Base-by-base conservation (phyloP, 2,888 invertebrate species). In the Clanis bilineata region DNA sequence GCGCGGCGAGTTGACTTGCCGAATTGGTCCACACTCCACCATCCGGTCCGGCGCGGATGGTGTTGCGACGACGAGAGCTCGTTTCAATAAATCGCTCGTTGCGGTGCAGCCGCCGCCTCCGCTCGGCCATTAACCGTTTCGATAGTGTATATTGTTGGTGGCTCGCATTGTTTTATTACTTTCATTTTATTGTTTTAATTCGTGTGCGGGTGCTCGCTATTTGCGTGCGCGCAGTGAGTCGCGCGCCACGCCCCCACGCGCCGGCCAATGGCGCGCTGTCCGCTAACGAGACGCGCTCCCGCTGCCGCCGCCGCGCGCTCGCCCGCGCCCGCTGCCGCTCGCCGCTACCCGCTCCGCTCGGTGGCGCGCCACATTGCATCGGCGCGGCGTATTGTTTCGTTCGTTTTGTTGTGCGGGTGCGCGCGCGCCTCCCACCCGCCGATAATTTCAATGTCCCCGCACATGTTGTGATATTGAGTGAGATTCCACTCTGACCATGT, bases 101-200 rank as follows among this genome's bases (percentile, higher is more conserved):
- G 75, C 72, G 76, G 74, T 71, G 76, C 75, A 76, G 70, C 72
- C 74, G 51, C 80, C 85, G 85, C 83, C 88, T 84, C 83, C 85
- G 82, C 85, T 81, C 90, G 85, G 85, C 90, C 90, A 90, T 90
- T 90, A 90, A 88, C 85, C 73, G 81, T 82, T 75, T 82, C 88
- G 85, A 89, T 90, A 87, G 86, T 83, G 86, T 83, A 83, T 83
- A 82, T 83, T 84, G 84, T 86, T 85, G 79, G 82, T 79, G 80
- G 83, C 82, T 86, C 81, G 85, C 83, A 86, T 90, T 88, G 89
- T 92, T 91, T 91, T 90, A 90, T 90, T 89, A 89, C 83, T 86
- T 88, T 88, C 83, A 89, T 90, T 90, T 91, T 90, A 91, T 91
- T 91, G 91, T 91, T 92, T 92, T 92, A 91, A 91, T 92, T 91